phyloP scores from a whole-genome alignment of 2,888 invertebrate genomes.

The Asteroscopus sphinx region DNA sequence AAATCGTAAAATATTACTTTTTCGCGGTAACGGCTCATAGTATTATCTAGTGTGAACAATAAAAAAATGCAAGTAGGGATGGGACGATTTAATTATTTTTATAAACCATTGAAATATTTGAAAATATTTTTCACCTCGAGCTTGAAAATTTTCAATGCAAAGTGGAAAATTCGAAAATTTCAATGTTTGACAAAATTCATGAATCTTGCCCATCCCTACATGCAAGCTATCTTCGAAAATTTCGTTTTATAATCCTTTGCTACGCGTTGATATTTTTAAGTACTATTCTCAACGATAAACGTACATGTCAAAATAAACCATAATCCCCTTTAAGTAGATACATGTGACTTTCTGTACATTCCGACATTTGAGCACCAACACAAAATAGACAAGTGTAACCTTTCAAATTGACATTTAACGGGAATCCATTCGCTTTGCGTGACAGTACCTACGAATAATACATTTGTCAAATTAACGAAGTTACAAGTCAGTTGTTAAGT shows the following conservation, averaged over 20 bases:
- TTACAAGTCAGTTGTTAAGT: no score
- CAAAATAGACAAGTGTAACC: slow-evolving; percentile 38
- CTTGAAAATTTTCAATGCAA: no score
- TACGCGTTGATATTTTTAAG: slow-evolving; percentile 21
- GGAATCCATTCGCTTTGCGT: slow-evolving; percentile 43
- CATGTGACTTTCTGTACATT: slow-evolving; percentile 28
- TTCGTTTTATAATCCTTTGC: slow-evolving; percentile 35
- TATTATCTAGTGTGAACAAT: slow-evolving; percentile 34
- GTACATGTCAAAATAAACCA: slow-evolving; percentile 27
- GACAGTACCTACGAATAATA: slow-evolving; percentile 51
- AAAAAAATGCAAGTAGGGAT: slow-evolving; percentile 10
- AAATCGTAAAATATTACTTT: slow-evolving; percentile 29
- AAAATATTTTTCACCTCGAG: no score
- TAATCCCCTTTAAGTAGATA: slow-evolving; percentile 33
- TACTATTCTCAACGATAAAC: slow-evolving; percentile 20
- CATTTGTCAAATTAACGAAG: slow-evolving; percentile 55
- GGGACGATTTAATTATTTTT: no score
- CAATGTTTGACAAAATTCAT: no score
- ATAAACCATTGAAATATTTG: no score
- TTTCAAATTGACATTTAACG: slow-evolving; percentile 50
- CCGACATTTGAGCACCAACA: slow-evolving; percentile 37
- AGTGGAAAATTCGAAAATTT: no score
- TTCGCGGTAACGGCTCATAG: slow-evolving; percentile 19
- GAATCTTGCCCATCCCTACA: no score
- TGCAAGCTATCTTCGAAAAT: slow-evolving; percentile 10